Percentiles rank a stretch among this genome's conserved stretches.
Evolutionary conservation across 2,888 invertebrate genomes (phyloP).

Genomic region (Lasioglossum villosulum): DNA sequence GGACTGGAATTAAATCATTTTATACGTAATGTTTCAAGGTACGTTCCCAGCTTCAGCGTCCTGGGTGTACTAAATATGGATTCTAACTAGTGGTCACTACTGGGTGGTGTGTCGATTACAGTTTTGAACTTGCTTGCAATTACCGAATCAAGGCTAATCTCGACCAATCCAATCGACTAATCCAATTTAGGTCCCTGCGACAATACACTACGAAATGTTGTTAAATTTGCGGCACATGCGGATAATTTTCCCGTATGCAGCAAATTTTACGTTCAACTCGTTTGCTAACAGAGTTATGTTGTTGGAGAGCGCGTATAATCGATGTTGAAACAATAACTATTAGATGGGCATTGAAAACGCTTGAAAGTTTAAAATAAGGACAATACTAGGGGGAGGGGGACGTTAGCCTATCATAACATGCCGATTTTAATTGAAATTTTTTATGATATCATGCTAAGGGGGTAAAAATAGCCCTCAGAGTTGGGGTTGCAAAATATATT

Average conservation of each 20-base stretch:
- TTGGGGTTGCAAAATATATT: no score
- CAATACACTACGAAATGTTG: constrained; percentile 16
- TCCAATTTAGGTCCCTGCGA: constrained; percentile 24
- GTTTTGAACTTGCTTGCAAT: constrained; percentile 38
- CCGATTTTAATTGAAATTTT: no score
- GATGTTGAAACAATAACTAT: neutral
- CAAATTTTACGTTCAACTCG: constrained; percentile 7
- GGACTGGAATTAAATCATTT: neutral
- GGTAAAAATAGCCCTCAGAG: no score
- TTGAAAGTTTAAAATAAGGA: neutral
- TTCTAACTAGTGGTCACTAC: constrained; percentile 15
- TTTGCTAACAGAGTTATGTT: neutral
- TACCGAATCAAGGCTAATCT: constrained; percentile 37
- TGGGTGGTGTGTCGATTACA: constrained; percentile 39
- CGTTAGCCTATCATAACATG: no score
- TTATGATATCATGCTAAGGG: no score
- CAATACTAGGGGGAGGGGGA: no score
- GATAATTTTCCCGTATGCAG: neutral
- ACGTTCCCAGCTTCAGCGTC: no score
- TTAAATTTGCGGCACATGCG: constrained; percentile 6
- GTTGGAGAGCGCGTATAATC: neutral
- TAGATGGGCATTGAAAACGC: neutral
- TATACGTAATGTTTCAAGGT: neutral
- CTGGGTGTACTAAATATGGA: neutral
- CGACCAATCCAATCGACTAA: no score